These are phyloP conservation scores for Muscicapa comitata DNA, from an alignment of 2,797 vertebrate species.

Conservation along the genomic window DNA sequence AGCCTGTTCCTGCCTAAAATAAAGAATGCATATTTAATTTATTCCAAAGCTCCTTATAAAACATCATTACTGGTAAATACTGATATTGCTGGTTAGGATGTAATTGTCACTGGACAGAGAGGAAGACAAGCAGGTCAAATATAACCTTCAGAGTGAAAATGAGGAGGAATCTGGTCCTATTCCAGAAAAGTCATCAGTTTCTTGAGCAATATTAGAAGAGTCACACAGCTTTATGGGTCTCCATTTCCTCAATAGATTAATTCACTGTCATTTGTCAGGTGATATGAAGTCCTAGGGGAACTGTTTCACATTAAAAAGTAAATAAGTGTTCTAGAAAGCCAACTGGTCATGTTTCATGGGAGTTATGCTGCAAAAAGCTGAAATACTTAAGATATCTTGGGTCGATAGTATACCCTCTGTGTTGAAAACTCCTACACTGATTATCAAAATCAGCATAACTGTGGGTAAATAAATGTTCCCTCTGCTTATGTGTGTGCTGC, in stretches of 20 bases:
- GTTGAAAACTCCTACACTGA: background rate
- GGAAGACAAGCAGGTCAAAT: background rate
- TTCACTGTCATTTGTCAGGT: background rate
- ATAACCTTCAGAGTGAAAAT: background rate
- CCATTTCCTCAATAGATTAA: slow-evolving; percentile 5
- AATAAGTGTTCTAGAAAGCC: background rate
- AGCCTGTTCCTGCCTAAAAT: background rate
- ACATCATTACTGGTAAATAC: background rate
- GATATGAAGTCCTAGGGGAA: background rate
- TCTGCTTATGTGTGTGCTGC: background rate
- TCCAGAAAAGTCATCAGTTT: slow-evolving; percentile 1
- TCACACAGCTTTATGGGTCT: background rate
- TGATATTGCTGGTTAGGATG: background rate
- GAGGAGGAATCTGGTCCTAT: background rate
- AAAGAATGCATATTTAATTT: background rate
- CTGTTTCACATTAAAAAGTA: background rate
- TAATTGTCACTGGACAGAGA: background rate
- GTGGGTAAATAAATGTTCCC: background rate
- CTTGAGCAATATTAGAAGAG: background rate
- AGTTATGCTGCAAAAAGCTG: background rate
- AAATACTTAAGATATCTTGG: background rate
- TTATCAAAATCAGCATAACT: background rate
- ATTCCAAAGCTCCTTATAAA: background rate
- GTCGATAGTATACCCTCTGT: background rate
- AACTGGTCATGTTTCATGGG: background rate